Conservation (phyloP, 1,140 invertebrate genomes). For the Venustaconcha ellipsiformis region DNA sequence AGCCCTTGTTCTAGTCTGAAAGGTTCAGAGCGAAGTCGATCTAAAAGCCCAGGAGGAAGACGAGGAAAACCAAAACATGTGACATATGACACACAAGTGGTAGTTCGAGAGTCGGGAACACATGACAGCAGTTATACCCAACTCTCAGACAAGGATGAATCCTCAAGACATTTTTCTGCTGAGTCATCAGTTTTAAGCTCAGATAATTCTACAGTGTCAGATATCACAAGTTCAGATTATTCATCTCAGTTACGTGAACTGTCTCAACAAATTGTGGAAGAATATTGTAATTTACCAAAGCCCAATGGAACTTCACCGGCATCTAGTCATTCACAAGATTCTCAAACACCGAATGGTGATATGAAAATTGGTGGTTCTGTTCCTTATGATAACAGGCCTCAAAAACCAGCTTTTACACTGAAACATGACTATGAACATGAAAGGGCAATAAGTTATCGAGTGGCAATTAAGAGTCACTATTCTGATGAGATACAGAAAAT, state of each 20-base stretch:
- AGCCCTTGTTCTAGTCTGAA: constrained; percentile 42
- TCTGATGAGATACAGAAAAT: constrained; percentile 25
- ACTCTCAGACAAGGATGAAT: constrained; percentile 29
- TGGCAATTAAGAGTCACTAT: constrained; percentile 23
- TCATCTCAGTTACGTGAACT: constrained; percentile 44
- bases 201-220: constrained; percentile 10
- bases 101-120: constrained; percentile 46
- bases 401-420: constrained; percentile 11
- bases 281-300: constrained; percentile 17
- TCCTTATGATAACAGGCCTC: constrained; percentile 1
- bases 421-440: constrained; percentile 32
- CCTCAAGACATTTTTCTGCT: constrained; percentile 13
- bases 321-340: constrained; percentile 10
- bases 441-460: constrained; percentile 24
- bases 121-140: constrained; percentile 44
- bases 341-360: constrained; percentile 22
- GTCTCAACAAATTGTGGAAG: constrained; percentile 44
- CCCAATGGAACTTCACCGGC: background rate
- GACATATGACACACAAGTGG: constrained; percentile 49
- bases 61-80: constrained; percentile 39
- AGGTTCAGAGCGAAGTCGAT: constrained; percentile 24
- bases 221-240: constrained; percentile 34
- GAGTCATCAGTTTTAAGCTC: constrained; percentile 8
- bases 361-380: constrained; percentile 1
- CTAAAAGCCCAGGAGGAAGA: constrained; percentile 34